Evolutionary conservation across 2,888 invertebrate genomes (phyloP).

Genomic region (Taenaris catops): DNA sequence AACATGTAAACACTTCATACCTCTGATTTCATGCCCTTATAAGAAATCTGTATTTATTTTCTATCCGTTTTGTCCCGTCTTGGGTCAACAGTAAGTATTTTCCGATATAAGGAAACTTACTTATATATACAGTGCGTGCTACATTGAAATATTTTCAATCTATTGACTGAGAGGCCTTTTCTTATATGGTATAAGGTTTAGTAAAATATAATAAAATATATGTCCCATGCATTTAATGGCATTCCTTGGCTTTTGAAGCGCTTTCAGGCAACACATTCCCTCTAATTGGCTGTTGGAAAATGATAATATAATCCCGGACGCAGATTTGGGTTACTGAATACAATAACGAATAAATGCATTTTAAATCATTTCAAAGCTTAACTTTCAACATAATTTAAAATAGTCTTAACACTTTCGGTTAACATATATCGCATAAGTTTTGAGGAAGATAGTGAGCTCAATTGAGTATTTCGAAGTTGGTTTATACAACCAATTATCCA

Average conservation of each 20-base stretch:
- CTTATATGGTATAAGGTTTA: constrained; percentile 8
- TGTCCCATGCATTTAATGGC: no score
- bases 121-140: constrained; percentile 7
- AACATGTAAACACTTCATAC: constrained; percentile 19
- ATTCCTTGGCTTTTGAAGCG: constrained; percentile 2
- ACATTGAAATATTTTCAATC: constrained; percentile 15
- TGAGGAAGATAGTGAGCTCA: no score
- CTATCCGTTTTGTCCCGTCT: constrained; percentile 22
- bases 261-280: constrained; percentile 9
- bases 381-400: no score
- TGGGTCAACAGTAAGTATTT: constrained; percentile 20
- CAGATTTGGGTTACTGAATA: constrained; percentile 15
- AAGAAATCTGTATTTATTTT: constrained; percentile 19
- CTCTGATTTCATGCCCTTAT: constrained; percentile 23
- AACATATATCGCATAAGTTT: no score
- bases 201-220: constrained; percentile 4
- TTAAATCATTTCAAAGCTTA: constrained; percentile 7
- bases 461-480: no score
- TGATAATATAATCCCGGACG: constrained; percentile 14
- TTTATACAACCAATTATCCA: no score
- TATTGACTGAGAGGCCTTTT: constrained; percentile 13
- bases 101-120: constrained; percentile 21
- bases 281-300: constrained; percentile 13
- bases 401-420: no score
- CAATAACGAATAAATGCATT: constrained; percentile 20